Base-by-base conservation (phyloP, 2,888 invertebrate species). In the Drosophila vallismaia region DNA sequence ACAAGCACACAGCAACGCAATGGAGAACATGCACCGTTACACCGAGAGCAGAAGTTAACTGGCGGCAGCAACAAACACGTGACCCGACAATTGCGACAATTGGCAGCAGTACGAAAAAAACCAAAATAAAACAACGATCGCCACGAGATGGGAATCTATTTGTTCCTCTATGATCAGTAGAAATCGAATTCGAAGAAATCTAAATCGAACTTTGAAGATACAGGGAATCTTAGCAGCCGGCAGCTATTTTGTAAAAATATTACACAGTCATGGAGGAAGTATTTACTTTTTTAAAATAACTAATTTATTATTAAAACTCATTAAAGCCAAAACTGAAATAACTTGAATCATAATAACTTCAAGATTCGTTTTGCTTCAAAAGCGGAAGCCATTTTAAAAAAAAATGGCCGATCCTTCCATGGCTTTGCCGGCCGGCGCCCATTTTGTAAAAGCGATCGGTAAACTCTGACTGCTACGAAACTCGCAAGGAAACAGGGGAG, bases 41-140 rank as follows among this genome's bases (percentile, higher is more conserved):
- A 85, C 54, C 75, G 76, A 85, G 85, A 82, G 79, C 87, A 86
- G 81, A 88, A 86, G 88, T 88, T 88, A 88, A 88, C 88, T 83
- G 72, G 69, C 86, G 60, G 72, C 86, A 74, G 86, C 80, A 69
- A 67, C 76, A 71, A 79, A 88, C 85, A 84, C 87, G 84, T 84
- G 84, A 84, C 84, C 88, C 80, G 80, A 73, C 86, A 84, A 84
- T 87, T 87, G 84, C 69, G 70, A 76, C 86, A 85, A 84, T 84
- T 84, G 84, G 75, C 77, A 81, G 82, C 64, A 59, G 42, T 45
- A 60, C 49, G 44, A 48, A 55, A 60, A 50, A 57, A 45, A 57
- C 60, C 24, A 56, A 71, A 53, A 63, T 50, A 68, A 74, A 57
- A 38, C 42, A 31, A 62, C 63, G 67, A 74, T 64, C 64, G 31